These are phyloP conservation scores for Diplodus sargus DNA, from an alignment of 2,797 vertebrate genomes.

Conservation along the genomic window DNA sequence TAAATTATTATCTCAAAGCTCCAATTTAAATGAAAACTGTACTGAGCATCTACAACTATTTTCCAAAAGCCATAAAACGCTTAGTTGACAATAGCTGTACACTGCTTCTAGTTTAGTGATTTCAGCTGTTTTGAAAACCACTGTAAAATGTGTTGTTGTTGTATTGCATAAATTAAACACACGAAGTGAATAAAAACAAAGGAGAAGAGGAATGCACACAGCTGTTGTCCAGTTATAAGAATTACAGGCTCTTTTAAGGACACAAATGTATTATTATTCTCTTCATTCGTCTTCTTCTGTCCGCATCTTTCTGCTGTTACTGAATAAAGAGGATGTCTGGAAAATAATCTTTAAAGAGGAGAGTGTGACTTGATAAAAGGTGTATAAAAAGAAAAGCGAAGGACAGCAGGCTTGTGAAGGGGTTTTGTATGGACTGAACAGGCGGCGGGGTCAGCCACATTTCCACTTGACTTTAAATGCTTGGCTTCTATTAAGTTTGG, in stretches of 20 bases:
- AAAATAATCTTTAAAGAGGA: conserved; percentile 22
- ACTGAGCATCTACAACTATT: conserved; percentile 5
- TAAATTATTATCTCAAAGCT: not conserved
- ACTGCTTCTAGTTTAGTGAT: conserved; percentile 20
- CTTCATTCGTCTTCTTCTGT: not conserved
- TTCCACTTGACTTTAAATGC: conserved; percentile 82
- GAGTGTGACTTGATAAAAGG: conserved; percentile 16
- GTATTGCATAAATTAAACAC: conserved; percentile 38
- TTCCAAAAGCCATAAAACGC: conserved; percentile 20
- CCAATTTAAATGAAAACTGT: conserved; percentile 15
- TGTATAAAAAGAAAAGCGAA: conserved; percentile 32
- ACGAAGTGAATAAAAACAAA: conserved; percentile 45
- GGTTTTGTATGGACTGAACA: conserved; percentile 52
- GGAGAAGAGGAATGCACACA: conserved; percentile 47
- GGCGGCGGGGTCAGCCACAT: conserved; percentile 63
- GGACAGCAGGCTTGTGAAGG: conserved; percentile 44
- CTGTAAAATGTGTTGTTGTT: conserved; percentile 37
- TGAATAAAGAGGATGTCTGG: conserved; percentile 19
- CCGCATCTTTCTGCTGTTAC: not conserved
- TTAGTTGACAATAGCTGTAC: conserved; percentile 19
- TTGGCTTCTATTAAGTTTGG: conserved; percentile 80
- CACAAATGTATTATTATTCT: conserved; percentile 21
- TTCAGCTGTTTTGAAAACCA: conserved; percentile 42
- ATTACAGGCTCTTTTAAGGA: conserved; percentile 19
- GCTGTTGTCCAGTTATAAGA: conserved; percentile 48